A percentile compares a stretch with the other conserved stretches of the same genome.
Conservation (phyloP, 1,140 invertebrate species). For the Nephila pilipes region DNA sequence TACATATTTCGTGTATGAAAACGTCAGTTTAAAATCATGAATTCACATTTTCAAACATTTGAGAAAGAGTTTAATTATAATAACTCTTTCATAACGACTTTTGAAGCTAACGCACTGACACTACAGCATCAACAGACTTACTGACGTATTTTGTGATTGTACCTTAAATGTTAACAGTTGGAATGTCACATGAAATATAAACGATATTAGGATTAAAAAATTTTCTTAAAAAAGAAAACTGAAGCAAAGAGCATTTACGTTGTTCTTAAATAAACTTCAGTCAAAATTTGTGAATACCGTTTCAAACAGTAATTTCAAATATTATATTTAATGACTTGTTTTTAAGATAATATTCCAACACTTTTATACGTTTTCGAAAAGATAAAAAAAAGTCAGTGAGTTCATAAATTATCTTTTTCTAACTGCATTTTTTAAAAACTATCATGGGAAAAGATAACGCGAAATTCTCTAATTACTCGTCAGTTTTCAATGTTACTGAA, state of each 20-base stretch:
- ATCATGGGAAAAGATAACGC: not conserved
- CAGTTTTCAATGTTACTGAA: not conserved
- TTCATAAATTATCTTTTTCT: not conserved
- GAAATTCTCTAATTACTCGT: not conserved
- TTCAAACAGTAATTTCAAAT: no score
- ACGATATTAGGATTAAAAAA: no score
- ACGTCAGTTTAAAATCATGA: not conserved
- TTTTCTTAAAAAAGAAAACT: no score
- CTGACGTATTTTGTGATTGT: not conserved
- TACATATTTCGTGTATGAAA: conserved; percentile 20
- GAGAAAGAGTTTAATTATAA: not conserved
- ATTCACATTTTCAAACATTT: not conserved
- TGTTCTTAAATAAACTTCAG: no score
- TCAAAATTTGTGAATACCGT: no score
- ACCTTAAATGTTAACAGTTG: not conserved
- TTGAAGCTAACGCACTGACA: not conserved
- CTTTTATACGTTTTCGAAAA: no score
- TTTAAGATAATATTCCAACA: no score
- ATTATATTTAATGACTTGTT: no score
- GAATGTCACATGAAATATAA: not conserved
- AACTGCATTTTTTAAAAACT: not conserved
- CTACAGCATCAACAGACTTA: not conserved
- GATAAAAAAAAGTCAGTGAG: no score
- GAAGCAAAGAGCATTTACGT: no score
- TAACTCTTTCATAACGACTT: conserved; percentile 20